These are phyloP conservation scores for Panagrolaimus sp. DNA, from an alignment of 1,140 invertebrate genomes.

Conservation along the genomic window DNA sequence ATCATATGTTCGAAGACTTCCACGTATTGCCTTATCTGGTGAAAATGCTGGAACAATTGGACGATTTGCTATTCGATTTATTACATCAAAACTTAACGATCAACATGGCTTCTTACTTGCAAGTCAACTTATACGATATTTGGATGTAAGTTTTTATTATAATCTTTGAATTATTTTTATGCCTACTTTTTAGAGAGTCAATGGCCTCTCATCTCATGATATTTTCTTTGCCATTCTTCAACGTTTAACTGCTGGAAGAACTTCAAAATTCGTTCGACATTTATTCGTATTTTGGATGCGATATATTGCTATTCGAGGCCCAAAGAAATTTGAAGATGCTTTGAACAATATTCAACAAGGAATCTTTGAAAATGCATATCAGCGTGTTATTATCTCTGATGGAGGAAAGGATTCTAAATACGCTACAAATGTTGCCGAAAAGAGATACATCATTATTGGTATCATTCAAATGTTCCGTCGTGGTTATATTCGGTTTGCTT, in stretches of 20 bases:
- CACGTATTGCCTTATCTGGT: neutral
- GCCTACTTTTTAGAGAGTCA: neutral
- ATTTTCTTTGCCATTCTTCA: neutral
- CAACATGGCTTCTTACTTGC: neutral
- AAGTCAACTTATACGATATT: neutral
- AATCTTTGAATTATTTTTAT: neutral
- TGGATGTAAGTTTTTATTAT: neutral
- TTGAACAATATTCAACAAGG: neutral
- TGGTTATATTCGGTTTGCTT: neutral
- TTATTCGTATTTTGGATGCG: constrained; percentile 14
- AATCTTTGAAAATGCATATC: neutral
- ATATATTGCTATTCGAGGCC: neutral
- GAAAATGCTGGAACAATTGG: neutral
- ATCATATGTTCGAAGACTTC: neutral
- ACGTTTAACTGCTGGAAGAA: neutral
- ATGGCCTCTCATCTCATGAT: neutral
- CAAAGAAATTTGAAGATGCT: neutral
- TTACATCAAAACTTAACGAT: neutral
- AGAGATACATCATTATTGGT: constrained; percentile 1
- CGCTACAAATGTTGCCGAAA: neutral
- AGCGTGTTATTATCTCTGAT: neutral
- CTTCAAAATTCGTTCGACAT: neutral
- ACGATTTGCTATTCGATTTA: neutral
- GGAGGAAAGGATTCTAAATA: neutral
- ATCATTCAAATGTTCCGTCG: neutral